Conservation (phyloP, 2,888 invertebrate genomes). For the Agriopis aurantiaria region DNA sequence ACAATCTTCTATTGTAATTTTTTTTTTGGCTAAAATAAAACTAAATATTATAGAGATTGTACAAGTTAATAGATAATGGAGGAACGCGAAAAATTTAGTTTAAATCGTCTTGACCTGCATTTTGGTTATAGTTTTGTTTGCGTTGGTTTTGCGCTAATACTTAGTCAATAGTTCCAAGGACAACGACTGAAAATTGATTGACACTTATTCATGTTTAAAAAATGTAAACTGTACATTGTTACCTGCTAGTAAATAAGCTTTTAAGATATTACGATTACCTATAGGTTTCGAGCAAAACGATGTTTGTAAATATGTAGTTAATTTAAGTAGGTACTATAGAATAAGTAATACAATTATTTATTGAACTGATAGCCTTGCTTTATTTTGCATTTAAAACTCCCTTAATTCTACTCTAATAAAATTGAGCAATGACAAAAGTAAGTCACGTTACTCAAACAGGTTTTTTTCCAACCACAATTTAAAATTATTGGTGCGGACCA, state of each 20-base stretch:
- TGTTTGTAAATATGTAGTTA: slow-evolving; percentile 64
- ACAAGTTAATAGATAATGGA: too few relatives aligned
- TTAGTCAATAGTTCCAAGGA: not conserved
- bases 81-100: too few relatives aligned
- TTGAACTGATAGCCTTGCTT: slow-evolving; percentile 59
- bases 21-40: too few relatives aligned
- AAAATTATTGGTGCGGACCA: too few relatives aligned
- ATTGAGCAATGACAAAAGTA: not conserved
- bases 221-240: slow-evolving; percentile 54
- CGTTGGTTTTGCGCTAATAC: not conserved
- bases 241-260: slow-evolving; percentile 66
- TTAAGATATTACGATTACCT: slow-evolving; percentile 53
- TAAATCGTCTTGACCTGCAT: too few relatives aligned
- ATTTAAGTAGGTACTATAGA: slow-evolving; percentile 50
- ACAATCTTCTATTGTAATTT: not conserved
- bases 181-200: slow-evolving; percentile 12
- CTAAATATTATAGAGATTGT: too few relatives aligned
- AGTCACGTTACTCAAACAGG: not conserved
- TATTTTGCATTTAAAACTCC: slow-evolving; percentile 30
- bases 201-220: slow-evolving; percentile 30
- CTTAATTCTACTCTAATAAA: slow-evolving; percentile 13
- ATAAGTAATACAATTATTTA: slow-evolving; percentile 77
- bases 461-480: not conserved
- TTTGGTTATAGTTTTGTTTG: too few relatives aligned
- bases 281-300: slow-evolving; percentile 59